Percentiles rank a stretch among this genome's conserved stretches.
phyloP scores from a whole-genome alignment of 2,888 invertebrate species.

The Nemapogon koenigi region DNA sequence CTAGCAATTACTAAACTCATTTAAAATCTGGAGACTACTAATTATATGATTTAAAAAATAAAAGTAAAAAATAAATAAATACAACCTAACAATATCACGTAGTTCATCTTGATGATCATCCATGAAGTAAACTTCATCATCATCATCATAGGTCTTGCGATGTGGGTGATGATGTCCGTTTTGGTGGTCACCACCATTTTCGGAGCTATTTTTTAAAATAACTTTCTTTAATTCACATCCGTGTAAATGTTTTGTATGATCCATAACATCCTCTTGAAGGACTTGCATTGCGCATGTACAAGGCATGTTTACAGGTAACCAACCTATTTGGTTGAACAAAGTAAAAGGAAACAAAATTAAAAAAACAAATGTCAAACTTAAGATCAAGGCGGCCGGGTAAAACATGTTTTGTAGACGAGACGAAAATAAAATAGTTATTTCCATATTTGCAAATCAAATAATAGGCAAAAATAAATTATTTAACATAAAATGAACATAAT shows the following conservation, averaged over 20 bases:
- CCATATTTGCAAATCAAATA: no score
- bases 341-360: conserved; percentile 2
- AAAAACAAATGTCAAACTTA: no score
- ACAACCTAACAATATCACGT: conserved; percentile 32
- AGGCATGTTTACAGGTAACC: conserved; percentile 6
- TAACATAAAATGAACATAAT: no score
- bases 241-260: conserved; percentile 1
- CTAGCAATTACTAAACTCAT: no score
- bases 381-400: no score
- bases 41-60: no score
- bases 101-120: not conserved
- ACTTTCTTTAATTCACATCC: conserved; percentile 22
- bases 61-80: no score
- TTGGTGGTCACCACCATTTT: conserved; percentile 16
- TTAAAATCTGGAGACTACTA: no score
- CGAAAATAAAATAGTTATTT: no score
- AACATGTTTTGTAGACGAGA: no score
- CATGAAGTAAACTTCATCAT: conserved; percentile 13
- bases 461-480: no score
- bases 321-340: not conserved
- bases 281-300: conserved; percentile 9
- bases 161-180: conserved; percentile 29
- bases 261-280: not conserved
- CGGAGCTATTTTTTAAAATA: conserved; percentile 24
- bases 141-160: conserved; percentile 30